Base-by-base conservation (phyloP, 2,888 invertebrate species). In the Troides helena region DNA sequence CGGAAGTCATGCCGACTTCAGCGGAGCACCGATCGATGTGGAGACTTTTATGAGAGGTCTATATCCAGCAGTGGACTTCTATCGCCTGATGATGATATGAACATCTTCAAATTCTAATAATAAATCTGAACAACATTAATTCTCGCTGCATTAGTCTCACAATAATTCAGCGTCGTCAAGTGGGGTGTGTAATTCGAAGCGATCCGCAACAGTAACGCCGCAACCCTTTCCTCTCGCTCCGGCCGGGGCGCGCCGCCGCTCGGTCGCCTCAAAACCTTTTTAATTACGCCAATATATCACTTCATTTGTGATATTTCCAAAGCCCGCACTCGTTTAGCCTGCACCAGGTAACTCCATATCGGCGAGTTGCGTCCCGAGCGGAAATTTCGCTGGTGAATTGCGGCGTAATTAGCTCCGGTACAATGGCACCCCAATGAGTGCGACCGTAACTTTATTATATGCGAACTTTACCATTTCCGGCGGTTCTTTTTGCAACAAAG, bases 241-340 rank as follows among this genome's bases (percentile, higher is more conserved):
- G 14, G 2, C 2, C 46, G 12, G 14, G 70, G 70, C 71, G 70
- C 65, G 61, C 43, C 70, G 59, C 58, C 69, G 76, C 74, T 67
- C 68, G 67, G 74, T 74, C 76, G 78, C 72, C 80, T 79, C 82
- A 80, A 30, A 85, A 83, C 85, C 81, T 83, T 86, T 87, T 87
- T 87, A 88, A 88, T 88, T 87, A 86, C 81, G 77, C 71, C 79
- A 77, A 81, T 85, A 83, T 83, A 86, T 87, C 86, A 87, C 84
- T 85, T 84, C 81, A 85, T 85, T 86, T 85, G 80, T 77, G 74
- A 76, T 4, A 76, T 75, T 72, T 74, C 70, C 71, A 71, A 73
- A 69, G 71, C 69, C 67, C 59, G 64, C 67, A 67, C 63, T 68
- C 71, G 66, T 65, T 71, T 66, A 65, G 69, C 65, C 65, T 57